Evolutionary conservation across 2,113 vertebrate species (phyloP), one percentile per base, ranked within the genome.

Genomic region (Elephantulus edwardii): DNA sequence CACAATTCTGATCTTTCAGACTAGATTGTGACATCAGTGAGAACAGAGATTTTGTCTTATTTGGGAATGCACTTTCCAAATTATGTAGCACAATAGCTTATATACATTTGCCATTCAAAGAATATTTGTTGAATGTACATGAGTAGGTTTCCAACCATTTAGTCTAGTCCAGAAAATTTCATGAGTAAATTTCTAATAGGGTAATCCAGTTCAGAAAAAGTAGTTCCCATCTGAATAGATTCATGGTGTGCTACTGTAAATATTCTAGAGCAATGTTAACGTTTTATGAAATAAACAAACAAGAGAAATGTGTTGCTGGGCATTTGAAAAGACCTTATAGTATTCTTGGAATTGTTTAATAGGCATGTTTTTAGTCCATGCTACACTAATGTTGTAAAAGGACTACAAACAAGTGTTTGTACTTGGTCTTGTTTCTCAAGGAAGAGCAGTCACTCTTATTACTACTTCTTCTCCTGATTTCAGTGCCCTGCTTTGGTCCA

Each of bases 331-430:
- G 8, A 74, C 62, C 8, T 13, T 58, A 28, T 5, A 87, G 5
- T 87, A 44, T 71, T 77, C 58, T 77, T 84, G 22, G 35, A 72
- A 89, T 81, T 91, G 30, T 48, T 72, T 87, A 44, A 38, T 89
- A 35, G 84, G 24, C 58, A 70, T 22, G 33, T 90, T 93, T 92
- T 76, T 30, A 83, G 8, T 83, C 17, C 76, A 50, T 46, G 6
- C 70, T 88, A 68, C 6, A 44, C 6, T 56, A 17, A 10, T 86
- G 3, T 44, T 33, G 58, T 81, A 62, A 85, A 92, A 66, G 58
- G 74, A 33, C 58, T 71, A 26, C 22, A 14, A 28, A 60, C 19
- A 60, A 26, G n/a, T n/a, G n/a, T n/a, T n/a, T n/a, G n/a, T n/a
- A n/a, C n/a, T n/a, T n/a, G n/a, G n/a, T n/a, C n/a, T n/a, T n/a